Evolutionary conservation across 2,888 invertebrate species (phyloP).

Genomic region (Agrotis segetum): DNA sequence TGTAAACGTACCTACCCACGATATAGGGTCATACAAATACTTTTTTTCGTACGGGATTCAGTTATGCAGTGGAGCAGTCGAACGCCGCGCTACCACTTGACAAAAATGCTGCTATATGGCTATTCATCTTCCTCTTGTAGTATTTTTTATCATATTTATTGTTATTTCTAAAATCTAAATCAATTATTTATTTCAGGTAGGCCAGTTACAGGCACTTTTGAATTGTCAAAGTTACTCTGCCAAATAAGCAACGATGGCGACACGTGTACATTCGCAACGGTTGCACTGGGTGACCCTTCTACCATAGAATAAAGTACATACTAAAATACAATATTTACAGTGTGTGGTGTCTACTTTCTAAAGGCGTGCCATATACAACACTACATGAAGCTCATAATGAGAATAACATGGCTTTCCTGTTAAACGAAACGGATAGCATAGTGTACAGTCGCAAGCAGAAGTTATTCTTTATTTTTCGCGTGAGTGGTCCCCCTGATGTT

Average conservation of each 20-base stretch:
- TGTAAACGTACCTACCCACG: no score
- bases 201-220: no score
- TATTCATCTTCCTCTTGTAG: no score
- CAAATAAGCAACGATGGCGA: slow-evolving; percentile 1
- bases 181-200: no score
- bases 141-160: no score
- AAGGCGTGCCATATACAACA: slow-evolving; percentile 34
- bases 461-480: neutral
- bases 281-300: neutral
- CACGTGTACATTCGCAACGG: neutral
- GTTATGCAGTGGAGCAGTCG: no score
- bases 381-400: slow-evolving; percentile 49
- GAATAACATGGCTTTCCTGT: slow-evolving; percentile 55
- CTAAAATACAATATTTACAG: slow-evolving; percentile 45
- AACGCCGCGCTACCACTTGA: no score
- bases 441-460: slow-evolving; percentile 28
- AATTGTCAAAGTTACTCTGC: neutral
- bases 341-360: slow-evolving; percentile 45
- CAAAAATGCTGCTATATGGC: no score
- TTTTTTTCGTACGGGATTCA: no score
- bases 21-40: no score
- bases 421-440: slow-evolving; percentile 32
- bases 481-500: no score
- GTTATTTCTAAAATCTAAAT: no score
- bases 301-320: slow-evolving; percentile 24